Evolutionary conservation across 2,113 vertebrate species (phyloP), one percentile per base, ranked within the genome.

Genomic region (Calypte anna): DNA sequence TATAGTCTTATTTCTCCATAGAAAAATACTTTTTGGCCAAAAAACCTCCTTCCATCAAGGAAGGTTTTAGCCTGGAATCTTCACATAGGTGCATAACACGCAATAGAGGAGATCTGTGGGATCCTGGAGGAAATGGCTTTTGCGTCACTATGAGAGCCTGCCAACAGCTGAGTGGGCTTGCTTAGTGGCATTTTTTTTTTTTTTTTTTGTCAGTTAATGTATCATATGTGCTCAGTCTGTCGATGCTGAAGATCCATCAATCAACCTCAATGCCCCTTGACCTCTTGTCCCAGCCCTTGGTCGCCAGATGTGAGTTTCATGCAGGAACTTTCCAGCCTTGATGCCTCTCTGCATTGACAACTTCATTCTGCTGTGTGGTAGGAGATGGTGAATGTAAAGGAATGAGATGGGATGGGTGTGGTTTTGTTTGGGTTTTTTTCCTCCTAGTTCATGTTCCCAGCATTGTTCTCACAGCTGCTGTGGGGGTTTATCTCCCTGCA

Each of bases 81-180:
- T 38, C 31, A 17, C 2, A 2, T 0, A 27, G 38, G 23, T 82
- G 24, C 6, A 4, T 6, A 57, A 28, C 0, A 0, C 19, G 22
- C 6, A 10, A 4, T 4, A 31, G 57, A 75, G 43, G 54, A 72
- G 9, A 48, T 5, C 13, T 0, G 1, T 38, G 6, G 25, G 14
- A 23, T 0, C 2, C 40, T n/a, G 64, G 24, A 74, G 46, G 28
- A 74, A 77, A 14, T 2, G 3, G 7, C 36, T 69, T 88, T 86
- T 0, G 0, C 23, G 36, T 38, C 31, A 48, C 66, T 31, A 59
- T 44, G 67, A 9, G n/a, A 40, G 72, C 31, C 19, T 1, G 2
- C 70, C 23, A 75, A 69, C 4, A 54, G 40, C 18, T 57, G 57
- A 59, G 19, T 10, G 40, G 59, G 9, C 38, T 43, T 23, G 10